Percentiles rank a stretch among this genome's conserved stretches.
Evolutionary conservation across 2,888 invertebrate species (phyloP).

Genomic region (Allygus modestus): DNA sequence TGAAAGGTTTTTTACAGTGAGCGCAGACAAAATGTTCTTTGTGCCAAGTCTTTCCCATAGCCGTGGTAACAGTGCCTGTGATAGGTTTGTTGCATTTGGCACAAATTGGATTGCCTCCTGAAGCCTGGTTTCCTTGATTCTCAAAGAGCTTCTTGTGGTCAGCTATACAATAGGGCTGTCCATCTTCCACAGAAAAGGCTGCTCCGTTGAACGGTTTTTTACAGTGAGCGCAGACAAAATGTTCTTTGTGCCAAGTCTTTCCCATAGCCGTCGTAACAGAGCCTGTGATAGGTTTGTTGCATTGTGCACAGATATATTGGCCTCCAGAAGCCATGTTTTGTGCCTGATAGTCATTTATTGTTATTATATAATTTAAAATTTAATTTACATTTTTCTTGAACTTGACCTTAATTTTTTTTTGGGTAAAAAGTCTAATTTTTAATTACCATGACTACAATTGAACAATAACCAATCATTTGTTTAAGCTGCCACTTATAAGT

Average conservation of each 20-base stretch:
- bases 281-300: background rate
- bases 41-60: background rate
- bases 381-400: background rate
- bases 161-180: no score
- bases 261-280: background rate
- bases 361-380: no score
- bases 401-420: background rate
- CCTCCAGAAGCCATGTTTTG: no score
- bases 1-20: conserved; percentile 27
- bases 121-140: no score
- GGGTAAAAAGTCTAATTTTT: background rate
- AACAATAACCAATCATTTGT: no score
- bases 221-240: conserved; percentile 12
- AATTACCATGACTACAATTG: background rate
- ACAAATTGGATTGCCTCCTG: background rate
- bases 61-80: background rate
- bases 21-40: background rate
- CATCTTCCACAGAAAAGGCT: no score
- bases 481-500: no score
- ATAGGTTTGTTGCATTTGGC: background rate
- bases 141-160: no score
- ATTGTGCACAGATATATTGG: background rate
- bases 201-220: conserved; percentile 6
- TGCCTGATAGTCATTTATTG: no score
- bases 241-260: background rate